Conservation (phyloP, 2,797 vertebrate species). For the Catamblyrhynchus diadema region DNA sequence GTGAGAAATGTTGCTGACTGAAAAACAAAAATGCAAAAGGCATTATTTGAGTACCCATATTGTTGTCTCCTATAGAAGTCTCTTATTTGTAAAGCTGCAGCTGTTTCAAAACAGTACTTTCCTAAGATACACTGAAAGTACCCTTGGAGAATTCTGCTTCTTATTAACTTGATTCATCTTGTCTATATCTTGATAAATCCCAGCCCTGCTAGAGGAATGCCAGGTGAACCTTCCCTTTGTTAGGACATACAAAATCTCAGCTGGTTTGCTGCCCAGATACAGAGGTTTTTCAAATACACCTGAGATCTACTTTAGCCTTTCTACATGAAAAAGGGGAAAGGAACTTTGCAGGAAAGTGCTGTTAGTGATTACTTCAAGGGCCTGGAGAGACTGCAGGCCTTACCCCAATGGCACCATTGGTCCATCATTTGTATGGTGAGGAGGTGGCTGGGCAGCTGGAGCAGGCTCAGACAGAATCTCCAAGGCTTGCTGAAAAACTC, state of each 20-base stretch:
- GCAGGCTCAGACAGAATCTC: background rate
- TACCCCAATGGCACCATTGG: background rate
- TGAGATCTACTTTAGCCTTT: constrained; percentile 7
- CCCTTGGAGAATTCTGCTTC: constrained; percentile 13
- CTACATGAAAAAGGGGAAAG: background rate
- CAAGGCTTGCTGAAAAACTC: background rate
- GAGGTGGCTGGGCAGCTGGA: background rate
- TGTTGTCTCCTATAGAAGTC: background rate
- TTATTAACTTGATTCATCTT: constrained; percentile 28
- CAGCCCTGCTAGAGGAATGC: background rate
- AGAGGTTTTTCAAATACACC: background rate
- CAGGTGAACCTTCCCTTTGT: background rate
- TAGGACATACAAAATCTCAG: background rate
- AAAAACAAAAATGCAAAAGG: background rate
- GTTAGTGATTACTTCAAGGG: background rate
- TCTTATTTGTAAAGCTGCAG: background rate
- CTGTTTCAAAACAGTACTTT: constrained; percentile 1
- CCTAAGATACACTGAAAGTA: constrained; percentile 30
- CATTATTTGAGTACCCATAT: background rate
- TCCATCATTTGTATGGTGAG: background rate
- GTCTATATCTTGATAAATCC: background rate
- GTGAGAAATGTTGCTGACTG: background rate
- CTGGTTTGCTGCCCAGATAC: background rate
- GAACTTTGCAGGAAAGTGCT: background rate
- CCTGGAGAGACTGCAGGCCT: background rate